Base-by-base conservation (phyloP, 2,113 vertebrate genomes). In the Antechinus flavipes region DNA sequence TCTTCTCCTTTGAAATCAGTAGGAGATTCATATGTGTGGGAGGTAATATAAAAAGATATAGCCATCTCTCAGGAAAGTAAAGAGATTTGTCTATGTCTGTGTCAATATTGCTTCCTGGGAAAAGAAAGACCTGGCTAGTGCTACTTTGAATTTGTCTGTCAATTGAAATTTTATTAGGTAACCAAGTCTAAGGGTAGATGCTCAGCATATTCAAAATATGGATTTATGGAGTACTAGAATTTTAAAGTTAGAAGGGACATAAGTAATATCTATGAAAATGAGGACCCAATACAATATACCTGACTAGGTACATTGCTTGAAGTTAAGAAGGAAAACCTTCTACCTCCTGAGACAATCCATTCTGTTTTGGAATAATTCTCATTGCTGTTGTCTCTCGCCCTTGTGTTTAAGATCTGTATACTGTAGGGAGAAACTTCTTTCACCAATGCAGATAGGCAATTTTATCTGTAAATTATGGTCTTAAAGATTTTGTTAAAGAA, bases 1-100 rank as follows among this genome's bases (percentile, higher is more conserved):
- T 90, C 30, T 89, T 95, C 2, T 92, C 58, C 53, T 97, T 95
- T 97, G 95, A 96, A 95, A 89, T 95, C 53, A 91, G 76, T 6
- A 30, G 90, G 58, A 50, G 89, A 92, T 76, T 93, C 54, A 52
- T 49, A 94, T 42, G 8, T 68, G 56, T 11, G n/a, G 68, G 54
- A 47, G 54, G 24, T 46, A 47, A 90, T 54, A 3, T 84, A 27
- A 91, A 68, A 95, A 76, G 89, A 93, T 54, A 12, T 19, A 14
- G 90, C 24, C 94, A 11, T 89, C 61, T 93, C 90, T 92, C n/a
- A 93, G 42, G 90, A 95, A 94, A 46, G 0, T 3, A 91, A 27
- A 94, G n/a, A 93, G 46, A 76, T 94, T 90, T 93, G 9, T 54
- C 56, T 30, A 84, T 91, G 54, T 68, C n/a, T 50, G 19, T 68